Conservation (phyloP, 2,797 vertebrate genomes). For the Tragelaphus eurycerus region DNA sequence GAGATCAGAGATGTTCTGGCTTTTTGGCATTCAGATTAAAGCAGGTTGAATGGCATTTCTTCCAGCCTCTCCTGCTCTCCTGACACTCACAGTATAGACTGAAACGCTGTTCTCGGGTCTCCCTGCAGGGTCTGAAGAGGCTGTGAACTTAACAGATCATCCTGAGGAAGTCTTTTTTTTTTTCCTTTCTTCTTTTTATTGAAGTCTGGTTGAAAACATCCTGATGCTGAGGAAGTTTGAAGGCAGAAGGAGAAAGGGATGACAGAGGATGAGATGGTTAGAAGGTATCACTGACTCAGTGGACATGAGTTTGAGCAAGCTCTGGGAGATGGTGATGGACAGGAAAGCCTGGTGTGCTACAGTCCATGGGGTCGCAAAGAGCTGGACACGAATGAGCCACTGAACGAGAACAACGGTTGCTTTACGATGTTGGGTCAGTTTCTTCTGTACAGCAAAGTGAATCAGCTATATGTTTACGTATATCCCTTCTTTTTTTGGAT, state of each 20-base stretch:
- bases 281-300: not conserved
- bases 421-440: not conserved
- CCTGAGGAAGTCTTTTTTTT: not conserved
- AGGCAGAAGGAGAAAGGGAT: not conserved
- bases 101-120: too few species aligned
- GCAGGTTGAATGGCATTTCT: rapidly evolving
- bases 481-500: not conserved
- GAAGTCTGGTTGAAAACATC: not conserved
- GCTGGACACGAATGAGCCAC: not conserved
- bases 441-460: not conserved
- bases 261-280: not conserved
- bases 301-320: not conserved
- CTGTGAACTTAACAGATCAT: rapidly evolving
- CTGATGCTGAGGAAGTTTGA: not conserved
- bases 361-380: rapidly evolving
- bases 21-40: not conserved
- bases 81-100: rapidly evolving
- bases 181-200: not conserved
- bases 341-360: not conserved
- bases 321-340: not conserved
- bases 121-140: not conserved
- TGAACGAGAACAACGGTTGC: rapidly evolving
- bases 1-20: too few species aligned
- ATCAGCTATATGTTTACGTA: not conserved
- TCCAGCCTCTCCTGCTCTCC: not conserved